Evolutionary conservation across 2,888 invertebrate species (phyloP).

Genomic region (Pseudoips prasinana): DNA sequence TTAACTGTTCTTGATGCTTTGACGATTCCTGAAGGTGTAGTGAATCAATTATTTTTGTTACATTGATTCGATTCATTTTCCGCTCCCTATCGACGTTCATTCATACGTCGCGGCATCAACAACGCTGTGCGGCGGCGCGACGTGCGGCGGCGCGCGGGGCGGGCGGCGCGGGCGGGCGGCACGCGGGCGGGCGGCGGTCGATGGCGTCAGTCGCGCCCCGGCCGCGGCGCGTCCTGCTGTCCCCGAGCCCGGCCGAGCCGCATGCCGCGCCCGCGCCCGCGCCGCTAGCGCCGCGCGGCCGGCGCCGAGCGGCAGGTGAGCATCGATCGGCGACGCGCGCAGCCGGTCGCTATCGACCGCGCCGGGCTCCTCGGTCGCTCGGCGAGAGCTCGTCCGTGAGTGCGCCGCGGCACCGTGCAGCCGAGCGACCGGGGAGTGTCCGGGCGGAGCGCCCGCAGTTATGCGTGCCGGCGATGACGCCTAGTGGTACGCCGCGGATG

Average conservation of each 20-base stretch:
- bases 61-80: conserved; percentile 1
- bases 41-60: conserved; percentile 21
- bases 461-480: conserved; percentile 2
- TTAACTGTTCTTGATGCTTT: too few species aligned
- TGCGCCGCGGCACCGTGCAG: not conserved
- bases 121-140: conserved; percentile 4
- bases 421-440: conserved; percentile 3
- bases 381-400: conserved; percentile 3
- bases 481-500: too few species aligned
- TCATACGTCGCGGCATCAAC: conserved; percentile 11
- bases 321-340: conserved; percentile 17
- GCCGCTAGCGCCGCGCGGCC: conserved; percentile 36
- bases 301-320: conserved; percentile 9
- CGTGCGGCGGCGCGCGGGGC: not conserved
- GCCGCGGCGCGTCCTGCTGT: conserved; percentile 52
- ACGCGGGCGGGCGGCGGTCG: conserved; percentile 40
- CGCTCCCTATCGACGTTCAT: conserved; percentile 21
- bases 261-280: conserved; percentile 51
- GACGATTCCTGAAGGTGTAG: too few species aligned
- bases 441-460: conserved; percentile 6
- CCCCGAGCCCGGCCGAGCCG: conserved; percentile 49
- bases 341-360: too few species aligned
- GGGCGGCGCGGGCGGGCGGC: not conserved
- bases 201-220: conserved; percentile 60
- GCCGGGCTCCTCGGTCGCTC: conserved; percentile 11